Percentiles rank a stretch among this genome's conserved stretches.
Conservation (phyloP, 92 coral and sea anemone genomes). For the Bergia puertoricense region DNA sequence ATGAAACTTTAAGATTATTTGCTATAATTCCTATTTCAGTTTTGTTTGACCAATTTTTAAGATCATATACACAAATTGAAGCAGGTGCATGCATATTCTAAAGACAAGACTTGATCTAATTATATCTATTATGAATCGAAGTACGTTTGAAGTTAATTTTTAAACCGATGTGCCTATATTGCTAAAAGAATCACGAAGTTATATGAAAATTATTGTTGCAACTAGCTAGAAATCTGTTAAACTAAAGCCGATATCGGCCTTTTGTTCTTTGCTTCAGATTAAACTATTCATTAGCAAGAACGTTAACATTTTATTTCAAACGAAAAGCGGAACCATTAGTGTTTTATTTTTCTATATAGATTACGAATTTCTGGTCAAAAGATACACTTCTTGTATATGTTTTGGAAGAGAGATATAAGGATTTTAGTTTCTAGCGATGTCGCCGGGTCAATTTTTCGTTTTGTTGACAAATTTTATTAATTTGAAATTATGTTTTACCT, state of each 20-base stretch:
- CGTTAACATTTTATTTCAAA: neutral
- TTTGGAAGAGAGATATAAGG: too few species aligned
- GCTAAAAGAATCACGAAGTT: neutral
- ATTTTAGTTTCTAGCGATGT: neutral
- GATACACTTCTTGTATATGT: neutral
- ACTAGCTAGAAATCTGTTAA: too few species aligned
- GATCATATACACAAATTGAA: neutral
- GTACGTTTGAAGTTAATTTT: too few species aligned
- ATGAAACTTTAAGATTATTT: too few species aligned
- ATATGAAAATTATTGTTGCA: too few species aligned
- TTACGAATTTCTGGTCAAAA: neutral
- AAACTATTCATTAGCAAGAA: neutral
- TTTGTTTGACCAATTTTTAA: neutral
- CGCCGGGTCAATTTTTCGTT: neutral
- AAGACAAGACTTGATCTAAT: neutral
- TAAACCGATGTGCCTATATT: neutral
- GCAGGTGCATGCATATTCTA: neutral
- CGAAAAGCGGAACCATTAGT: neutral
- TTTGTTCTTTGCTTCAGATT: neutral
- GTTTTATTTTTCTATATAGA: neutral
- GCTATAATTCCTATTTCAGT: neutral
- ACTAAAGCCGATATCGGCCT: neutral
- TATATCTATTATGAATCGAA: neutral
- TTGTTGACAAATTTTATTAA: neutral
- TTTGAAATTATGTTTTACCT: neutral